Conservation (phyloP, 2,797 vertebrate genomes). For the Sylvia borin region DNA sequence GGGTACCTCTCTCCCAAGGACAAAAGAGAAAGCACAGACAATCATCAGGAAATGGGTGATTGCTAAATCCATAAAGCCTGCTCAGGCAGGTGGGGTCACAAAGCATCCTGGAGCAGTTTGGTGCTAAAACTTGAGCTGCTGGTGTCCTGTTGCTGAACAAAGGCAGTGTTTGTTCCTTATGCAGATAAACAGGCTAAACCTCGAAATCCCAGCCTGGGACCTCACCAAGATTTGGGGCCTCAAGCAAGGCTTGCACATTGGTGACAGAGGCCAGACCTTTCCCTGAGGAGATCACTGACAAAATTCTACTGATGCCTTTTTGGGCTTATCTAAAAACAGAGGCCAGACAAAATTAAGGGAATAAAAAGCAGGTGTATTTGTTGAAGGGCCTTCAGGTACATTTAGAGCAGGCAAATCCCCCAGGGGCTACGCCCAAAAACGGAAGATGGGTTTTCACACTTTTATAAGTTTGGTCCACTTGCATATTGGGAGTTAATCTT, state of each 20-base stretch:
- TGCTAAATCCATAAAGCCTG: background rate
- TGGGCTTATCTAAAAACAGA: background rate
- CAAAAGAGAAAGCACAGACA: background rate
- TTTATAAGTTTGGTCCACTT: background rate
- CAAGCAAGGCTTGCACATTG: background rate
- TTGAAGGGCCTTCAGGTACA: background rate
- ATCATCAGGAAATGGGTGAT: background rate
- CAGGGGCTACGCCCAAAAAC: background rate
- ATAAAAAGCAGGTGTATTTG: background rate
- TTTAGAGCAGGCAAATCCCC: background rate
- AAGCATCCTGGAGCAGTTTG: background rate
- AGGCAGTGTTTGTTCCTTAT: background rate
- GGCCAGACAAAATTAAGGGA: background rate
- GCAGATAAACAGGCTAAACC: background rate
- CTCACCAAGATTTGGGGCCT: background rate
- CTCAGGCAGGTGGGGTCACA: background rate
- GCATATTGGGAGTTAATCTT: too few relatives aligned
- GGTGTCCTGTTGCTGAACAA: background rate
- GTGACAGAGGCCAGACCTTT: background rate
- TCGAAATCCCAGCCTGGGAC: background rate
- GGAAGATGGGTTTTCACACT: rapidly evolving
- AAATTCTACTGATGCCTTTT: background rate
- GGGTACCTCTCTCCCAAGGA: background rate
- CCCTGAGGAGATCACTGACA: background rate
- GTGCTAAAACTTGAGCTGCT: background rate